Evolutionary conservation across 2,888 invertebrate species (phyloP), one percentile per base, ranked within the genome.

Genomic region (Cancer borealis): DNA sequence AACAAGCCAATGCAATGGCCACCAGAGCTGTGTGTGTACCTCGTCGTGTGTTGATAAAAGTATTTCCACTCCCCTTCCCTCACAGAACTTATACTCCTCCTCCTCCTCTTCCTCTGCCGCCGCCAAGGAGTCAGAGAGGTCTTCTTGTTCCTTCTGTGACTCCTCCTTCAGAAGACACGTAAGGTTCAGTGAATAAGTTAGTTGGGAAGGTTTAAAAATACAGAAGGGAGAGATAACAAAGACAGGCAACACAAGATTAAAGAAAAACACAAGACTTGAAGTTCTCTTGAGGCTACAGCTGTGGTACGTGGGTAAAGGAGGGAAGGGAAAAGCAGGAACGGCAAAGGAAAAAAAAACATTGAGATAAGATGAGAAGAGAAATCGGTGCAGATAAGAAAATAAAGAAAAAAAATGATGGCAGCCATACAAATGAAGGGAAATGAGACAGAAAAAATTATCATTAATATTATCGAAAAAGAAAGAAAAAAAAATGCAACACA

Each of bases 181-280:
- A 73, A 73, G 73, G 73, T 73, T 73, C 73, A 73, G 73, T 73
- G 73, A 73, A 73, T 73, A 73, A 73, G 73, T 73, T 73, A 84
- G 39, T 30, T 39, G 84, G 84, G n/a, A 84, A 84, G 84, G 84
- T 73, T 73, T 73, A 73, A 73, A 39, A 84, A 84, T 39, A 84
- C 30, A 84, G 84, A 39, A 84, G 84, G 39, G 39, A 84, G 84
- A 39, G 84, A 39, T 30, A 84, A 84, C 30, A 84, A 84, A 84
- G 84, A 84, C 30, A 84, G 84, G 39, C 30, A 39, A 39, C 30
- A 84, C 30, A 84, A 39, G 39, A 39, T 30, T 39, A 84, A 84
- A 84, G 84, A 84, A 84, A 84, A 84, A 84, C 30, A 84, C 73
- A 73, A 73, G 73, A 73, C 73, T 73, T 73, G 73, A 26, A 73